Conservation (phyloP, 1,140 invertebrate genomes). For the Antheraea pernyi region DNA sequence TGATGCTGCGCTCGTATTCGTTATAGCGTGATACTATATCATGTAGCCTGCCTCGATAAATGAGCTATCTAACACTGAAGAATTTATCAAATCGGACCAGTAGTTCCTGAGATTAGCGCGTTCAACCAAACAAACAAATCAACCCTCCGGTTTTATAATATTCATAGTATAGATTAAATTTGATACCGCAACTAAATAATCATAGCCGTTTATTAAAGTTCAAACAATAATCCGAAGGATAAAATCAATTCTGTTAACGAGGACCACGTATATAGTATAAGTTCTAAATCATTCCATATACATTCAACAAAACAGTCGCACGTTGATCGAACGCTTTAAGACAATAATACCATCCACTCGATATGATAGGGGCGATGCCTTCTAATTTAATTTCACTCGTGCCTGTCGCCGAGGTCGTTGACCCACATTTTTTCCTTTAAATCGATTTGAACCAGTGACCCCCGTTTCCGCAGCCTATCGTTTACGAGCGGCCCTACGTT, state of each 20-base stretch:
- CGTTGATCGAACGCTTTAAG: conserved; percentile 20
- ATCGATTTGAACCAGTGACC: conserved; percentile 36
- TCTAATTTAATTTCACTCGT: conserved; percentile 26
- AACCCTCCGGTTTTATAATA: no score
- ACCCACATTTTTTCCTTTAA: conserved; percentile 22
- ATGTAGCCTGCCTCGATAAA: no score
- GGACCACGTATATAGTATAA: not conserved
- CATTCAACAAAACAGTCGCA: not conserved
- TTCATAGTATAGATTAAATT: no score
- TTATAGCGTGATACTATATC: no score
- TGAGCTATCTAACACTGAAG: no score
- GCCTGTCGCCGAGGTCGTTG: conserved; percentile 20
- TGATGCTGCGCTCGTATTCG: no score
- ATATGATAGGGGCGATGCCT: conserved; percentile 14
- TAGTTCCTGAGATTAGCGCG: no score
- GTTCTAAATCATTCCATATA: not conserved
- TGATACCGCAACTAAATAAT: no score
- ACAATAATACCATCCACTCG: conserved; percentile 8
- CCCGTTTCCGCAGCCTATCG: conserved; percentile 28
- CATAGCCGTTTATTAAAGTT: no score
- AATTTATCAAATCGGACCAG: no score
- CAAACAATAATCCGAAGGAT: no score
- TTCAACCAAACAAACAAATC: no score
- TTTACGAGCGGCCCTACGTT: conserved; percentile 12
- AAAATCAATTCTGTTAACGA: not conserved